Percentiles rank a stretch among this genome's conserved stretches.
Conservation (phyloP, 2,113 vertebrate species). For the Vanacampus margaritifer region DNA sequence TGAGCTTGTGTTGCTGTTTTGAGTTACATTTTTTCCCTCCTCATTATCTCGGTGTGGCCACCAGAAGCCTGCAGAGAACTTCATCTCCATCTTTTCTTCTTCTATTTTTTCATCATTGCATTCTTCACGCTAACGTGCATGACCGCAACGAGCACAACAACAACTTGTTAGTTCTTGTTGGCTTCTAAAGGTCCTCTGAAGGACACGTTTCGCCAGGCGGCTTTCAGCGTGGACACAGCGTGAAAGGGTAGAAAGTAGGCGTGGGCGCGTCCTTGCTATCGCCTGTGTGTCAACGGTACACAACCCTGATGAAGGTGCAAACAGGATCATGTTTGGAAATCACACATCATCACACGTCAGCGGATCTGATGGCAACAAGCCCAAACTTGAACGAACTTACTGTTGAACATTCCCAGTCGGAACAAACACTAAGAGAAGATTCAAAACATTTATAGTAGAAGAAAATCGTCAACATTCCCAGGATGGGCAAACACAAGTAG, state of each 20-base stretch:
- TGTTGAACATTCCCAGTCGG: constrained; percentile 3
- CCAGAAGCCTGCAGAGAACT: not conserved
- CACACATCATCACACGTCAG: constrained; percentile 14
- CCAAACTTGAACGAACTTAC: constrained; percentile 13
- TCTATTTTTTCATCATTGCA: not conserved
- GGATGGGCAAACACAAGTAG: not conserved
- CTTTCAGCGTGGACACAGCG: not conserved
- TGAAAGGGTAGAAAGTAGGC: not conserved
- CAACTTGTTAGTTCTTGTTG: not conserved
- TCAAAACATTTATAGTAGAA: too few relatives aligned
- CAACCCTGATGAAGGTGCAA: constrained; percentile 35
- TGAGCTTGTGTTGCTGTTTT: not conserved
- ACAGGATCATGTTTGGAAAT: constrained; percentile 36
- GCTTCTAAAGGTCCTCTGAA: not conserved
- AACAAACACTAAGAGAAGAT: not conserved
- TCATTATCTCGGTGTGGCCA: not conserved
- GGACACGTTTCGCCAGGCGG: not conserved
- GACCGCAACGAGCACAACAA: constrained; percentile 8
- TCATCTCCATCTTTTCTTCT: not conserved
- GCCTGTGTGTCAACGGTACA: constrained; percentile 18
- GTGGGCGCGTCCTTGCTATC: not conserved
- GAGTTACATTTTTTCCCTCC: not conserved
- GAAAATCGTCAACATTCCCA: not conserved
- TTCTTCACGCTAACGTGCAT: constrained; percentile 18
- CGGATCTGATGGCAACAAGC: constrained; percentile 29